phyloP scores from a whole-genome alignment of 2,888 invertebrate species.

The Listrodromus nycthemerus region DNA sequence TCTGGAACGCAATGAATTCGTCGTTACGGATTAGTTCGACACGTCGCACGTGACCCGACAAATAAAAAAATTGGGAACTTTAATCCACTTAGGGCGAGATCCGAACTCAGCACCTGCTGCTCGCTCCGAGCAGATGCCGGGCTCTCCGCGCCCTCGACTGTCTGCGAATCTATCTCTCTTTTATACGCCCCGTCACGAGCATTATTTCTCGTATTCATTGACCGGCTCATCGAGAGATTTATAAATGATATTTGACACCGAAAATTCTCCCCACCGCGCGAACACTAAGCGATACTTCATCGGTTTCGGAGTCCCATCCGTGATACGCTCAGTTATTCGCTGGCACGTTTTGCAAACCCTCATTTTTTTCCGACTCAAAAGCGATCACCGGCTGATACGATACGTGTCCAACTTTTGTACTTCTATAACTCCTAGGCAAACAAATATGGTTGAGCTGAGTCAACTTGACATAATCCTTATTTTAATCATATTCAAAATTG shows the following conservation, averaged over 20 bases:
- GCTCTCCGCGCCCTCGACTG: conserved; percentile 11
- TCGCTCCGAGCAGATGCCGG: conserved; percentile 75
- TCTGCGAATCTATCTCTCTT: conserved; percentile 36
- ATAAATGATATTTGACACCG: conserved; percentile 66
- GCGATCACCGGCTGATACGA: neutral
- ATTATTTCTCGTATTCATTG: conserved; percentile 64
- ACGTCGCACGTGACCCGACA: conserved; percentile 81
- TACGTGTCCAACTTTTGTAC: neutral
- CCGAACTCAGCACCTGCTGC: conserved; percentile 79
- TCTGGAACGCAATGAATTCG: conserved; percentile 67
- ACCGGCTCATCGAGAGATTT: conserved; percentile 60
- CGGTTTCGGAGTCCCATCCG: conserved; percentile 22
- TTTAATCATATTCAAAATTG: neutral
- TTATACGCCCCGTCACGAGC: conserved; percentile 47
- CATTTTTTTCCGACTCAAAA: too few relatives aligned
- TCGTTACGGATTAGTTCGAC: conserved; percentile 83
- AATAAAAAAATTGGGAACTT: conserved; percentile 80
- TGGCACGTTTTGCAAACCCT: conserved; percentile 50
- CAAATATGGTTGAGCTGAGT: neutral
- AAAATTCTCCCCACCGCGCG: conserved; percentile 42
- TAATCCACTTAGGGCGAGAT: conserved; percentile 77
- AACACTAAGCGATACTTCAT: conserved; percentile 28
- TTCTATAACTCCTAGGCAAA: neutral
- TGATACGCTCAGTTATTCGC: conserved; percentile 42
- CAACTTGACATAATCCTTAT: neutral